Conservation (phyloP, 2,888 invertebrate species). For the Phymatocera aterrima region DNA sequence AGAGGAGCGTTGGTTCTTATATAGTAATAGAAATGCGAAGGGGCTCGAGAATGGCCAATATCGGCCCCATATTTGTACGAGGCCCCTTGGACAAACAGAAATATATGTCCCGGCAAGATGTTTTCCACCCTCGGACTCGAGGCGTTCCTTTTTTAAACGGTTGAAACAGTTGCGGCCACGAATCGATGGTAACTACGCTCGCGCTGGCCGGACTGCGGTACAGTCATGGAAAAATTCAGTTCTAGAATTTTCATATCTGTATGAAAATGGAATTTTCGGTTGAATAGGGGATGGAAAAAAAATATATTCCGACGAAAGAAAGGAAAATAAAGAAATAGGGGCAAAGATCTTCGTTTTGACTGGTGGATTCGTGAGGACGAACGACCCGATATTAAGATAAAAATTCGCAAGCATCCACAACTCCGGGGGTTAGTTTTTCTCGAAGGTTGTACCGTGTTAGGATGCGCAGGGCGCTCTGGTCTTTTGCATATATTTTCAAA, state of each 20-base stretch:
- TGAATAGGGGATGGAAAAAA: background rate
- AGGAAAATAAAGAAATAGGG: background rate
- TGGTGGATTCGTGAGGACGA: constrained; percentile 25
- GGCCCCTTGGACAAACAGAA: constrained; percentile 70
- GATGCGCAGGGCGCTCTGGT: constrained; percentile 71
- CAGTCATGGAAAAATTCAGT: constrained; percentile 63
- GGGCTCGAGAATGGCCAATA: constrained; percentile 42
- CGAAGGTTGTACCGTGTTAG: constrained; percentile 68
- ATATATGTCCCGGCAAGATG: constrained; percentile 70
- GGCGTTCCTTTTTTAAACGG: constrained; percentile 72
- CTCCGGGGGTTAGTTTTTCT: constrained; percentile 58
- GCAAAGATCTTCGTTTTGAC: constrained; percentile 21
- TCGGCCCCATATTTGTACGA: constrained; percentile 38
- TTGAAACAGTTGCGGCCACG: constrained; percentile 73
- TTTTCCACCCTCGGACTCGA: constrained; percentile 66
- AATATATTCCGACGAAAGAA: background rate
- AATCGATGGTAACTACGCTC: constrained; percentile 74
- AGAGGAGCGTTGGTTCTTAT: background rate
- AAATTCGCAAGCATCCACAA: constrained; percentile 19
- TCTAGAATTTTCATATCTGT: constrained; percentile 8
- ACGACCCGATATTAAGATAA: constrained; percentile 15
- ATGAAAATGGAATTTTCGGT: constrained; percentile 18
- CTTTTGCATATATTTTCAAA: constrained; percentile 74
- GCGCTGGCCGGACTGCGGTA: constrained; percentile 71
- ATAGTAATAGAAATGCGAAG: constrained; percentile 36